A percentile compares a stretch with the other conserved stretches of the same genome.
phyloP scores from a whole-genome alignment of 2,797 vertebrate species.

The Prunella strophiata region DNA sequence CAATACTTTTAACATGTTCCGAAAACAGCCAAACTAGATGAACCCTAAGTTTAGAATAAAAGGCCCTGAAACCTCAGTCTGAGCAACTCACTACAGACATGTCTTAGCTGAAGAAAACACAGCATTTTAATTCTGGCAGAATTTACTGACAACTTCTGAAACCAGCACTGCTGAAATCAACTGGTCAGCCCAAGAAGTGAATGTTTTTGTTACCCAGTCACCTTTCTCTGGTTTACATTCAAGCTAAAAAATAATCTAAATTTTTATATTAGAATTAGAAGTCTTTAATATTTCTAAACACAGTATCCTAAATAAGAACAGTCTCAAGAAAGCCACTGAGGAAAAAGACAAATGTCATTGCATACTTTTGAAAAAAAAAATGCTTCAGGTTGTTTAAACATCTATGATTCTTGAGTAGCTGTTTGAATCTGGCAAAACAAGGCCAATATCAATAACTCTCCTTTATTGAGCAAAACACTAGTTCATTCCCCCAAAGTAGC shows the following conservation, averaged over 20 bases:
- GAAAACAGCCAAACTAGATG: neutral
- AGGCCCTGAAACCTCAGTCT: neutral
- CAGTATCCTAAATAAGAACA: neutral
- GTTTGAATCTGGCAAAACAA: neutral
- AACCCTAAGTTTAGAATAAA: neutral
- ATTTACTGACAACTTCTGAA: neutral
- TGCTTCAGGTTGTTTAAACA: neutral
- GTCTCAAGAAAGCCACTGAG: neutral
- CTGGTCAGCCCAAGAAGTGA: neutral
- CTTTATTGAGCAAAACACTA: conserved; percentile 6
- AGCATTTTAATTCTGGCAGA: neutral
- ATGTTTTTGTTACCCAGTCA: neutral
- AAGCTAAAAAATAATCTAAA: neutral
- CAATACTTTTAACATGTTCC: neutral
- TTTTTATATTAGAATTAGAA: neutral
- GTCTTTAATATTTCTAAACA: neutral
- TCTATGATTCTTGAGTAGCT: neutral
- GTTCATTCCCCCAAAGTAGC: neutral
- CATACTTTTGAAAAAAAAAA: neutral
- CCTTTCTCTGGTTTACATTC: neutral
- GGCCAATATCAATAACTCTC: neutral
- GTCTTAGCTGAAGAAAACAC: neutral
- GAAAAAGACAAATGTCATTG: neutral
- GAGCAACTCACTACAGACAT: neutral
- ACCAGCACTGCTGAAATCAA: neutral